Base-by-base conservation (phyloP, 2,113 vertebrate genomes). In the Candoia aspera region DNA sequence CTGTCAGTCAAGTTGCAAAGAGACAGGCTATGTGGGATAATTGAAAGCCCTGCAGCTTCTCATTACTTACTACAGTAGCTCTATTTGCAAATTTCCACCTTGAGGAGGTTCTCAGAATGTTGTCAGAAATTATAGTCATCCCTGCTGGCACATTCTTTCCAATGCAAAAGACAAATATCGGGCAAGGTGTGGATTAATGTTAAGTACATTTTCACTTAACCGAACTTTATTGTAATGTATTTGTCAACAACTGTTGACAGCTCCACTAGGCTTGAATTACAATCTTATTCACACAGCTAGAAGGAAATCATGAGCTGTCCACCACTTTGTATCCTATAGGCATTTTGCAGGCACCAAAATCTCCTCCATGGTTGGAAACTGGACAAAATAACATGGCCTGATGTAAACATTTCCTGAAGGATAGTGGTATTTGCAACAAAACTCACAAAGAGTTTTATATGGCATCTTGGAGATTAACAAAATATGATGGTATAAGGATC, bases 1-100 rank as follows among this genome's bases (percentile, higher is more conserved):
- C 98, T 98, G 97, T 98, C 97, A 98, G 97, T 98, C 97, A 97
- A 96, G 95, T 86, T 93, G 97, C 94, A 96, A 95, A 92, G 95
- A 96, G 96, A 95, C 94, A 92, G 93, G 95, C 94, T 96, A 49
- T 64, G 59, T 94, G 4, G 94, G 95, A 95, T 98, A 98, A 98
- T 97, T 98, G 97, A 97, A 97, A 97, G 96, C 97, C 90, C 96
- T 94, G 97, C 96, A 98, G 97, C 97, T 96, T 95, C 97, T 97
- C 96, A 96, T 97, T 97, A 98, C 94, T 92, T 96, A 89, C 96
- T 95, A 93, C 53, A 83, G 94, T 96, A 97, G 96, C 95, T 95
- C 93, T 92, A 96, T 96, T 97, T 96, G 87, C 87, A 92, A 97
- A 96, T 94, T 96, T 96, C 94, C 96, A 97, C 96, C 95, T 96